These are phyloP conservation scores for Timema cristinae DNA, from an alignment of 2,888 invertebrate species.

Conservation along the genomic window DNA sequence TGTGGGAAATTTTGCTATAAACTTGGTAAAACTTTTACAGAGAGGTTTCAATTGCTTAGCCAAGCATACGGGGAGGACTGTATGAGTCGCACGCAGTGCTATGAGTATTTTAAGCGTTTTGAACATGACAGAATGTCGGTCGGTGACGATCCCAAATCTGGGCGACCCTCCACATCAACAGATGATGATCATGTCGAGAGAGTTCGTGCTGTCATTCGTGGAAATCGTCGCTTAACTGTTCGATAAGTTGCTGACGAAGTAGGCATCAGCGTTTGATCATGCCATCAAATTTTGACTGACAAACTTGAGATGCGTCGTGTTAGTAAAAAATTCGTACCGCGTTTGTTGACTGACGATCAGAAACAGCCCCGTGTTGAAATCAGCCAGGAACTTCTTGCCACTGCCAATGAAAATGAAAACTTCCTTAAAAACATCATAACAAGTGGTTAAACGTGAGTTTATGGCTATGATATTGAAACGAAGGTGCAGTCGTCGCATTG, in stretches of 20 bases:
- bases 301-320: neutral
- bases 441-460: neutral
- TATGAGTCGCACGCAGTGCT: too few relatives aligned
- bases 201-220: neutral
- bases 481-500: slow-evolving; percentile 1
- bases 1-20: neutral
- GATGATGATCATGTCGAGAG: neutral
- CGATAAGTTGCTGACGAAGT: neutral
- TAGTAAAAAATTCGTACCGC: slow-evolving; percentile 2
- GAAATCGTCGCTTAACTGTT: neutral
- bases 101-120: neutral
- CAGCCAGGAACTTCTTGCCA: neutral
- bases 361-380: neutral
- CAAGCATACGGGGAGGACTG: neutral
- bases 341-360: neutral
- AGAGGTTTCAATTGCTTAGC: neutral
- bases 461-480: neutral
- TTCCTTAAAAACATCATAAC: neutral
- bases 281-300: neutral
- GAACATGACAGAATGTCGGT: neutral
- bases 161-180: neutral
- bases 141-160: neutral
- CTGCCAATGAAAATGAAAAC: neutral
- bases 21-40: neutral
- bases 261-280: neutral